Evolutionary conservation across 2,797 vertebrate species (phyloP).

Genomic region (Spheniscus humboldti): DNA sequence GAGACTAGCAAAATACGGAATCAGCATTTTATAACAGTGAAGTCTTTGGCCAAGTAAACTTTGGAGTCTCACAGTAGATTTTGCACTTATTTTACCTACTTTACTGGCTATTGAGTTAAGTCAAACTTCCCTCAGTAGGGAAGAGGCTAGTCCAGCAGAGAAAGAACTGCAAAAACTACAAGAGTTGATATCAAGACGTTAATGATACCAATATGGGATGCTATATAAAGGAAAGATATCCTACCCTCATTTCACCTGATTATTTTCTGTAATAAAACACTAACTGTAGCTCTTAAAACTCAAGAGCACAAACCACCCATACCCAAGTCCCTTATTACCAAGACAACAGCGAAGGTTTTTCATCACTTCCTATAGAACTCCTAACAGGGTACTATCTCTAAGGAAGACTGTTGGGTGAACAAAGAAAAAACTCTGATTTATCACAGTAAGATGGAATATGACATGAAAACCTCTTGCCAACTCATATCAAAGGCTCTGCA

Average conservation of each 20-base stretch:
- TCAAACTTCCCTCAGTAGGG: neutral
- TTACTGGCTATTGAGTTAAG: neutral
- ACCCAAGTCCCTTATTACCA: neutral
- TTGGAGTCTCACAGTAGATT: neutral
- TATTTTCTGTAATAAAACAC: neutral
- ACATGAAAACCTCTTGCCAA: neutral
- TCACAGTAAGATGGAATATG: neutral
- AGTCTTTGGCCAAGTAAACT: neutral
- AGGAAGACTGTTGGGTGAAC: neutral
- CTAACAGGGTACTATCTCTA: neutral
- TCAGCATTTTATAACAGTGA: neutral
- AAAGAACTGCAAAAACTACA: neutral
- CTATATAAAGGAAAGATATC: neutral
- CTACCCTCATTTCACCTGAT: neutral
- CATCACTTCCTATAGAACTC: neutral
- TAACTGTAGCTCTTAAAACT: neutral
- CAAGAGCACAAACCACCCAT: neutral
- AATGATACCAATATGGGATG: neutral
- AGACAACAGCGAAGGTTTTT: neutral
- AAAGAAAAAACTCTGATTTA: neutral
- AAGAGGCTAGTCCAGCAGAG: neutral
- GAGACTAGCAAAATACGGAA: neutral
- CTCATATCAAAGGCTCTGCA: neutral
- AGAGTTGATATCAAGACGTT: neutral
- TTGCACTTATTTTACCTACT: neutral